A percentile compares a stretch with the other conserved stretches of the same genome.
These are phyloP conservation scores for Cephonodes hylas DNA, from an alignment of 2,888 invertebrate species.

Conservation along the genomic window DNA sequence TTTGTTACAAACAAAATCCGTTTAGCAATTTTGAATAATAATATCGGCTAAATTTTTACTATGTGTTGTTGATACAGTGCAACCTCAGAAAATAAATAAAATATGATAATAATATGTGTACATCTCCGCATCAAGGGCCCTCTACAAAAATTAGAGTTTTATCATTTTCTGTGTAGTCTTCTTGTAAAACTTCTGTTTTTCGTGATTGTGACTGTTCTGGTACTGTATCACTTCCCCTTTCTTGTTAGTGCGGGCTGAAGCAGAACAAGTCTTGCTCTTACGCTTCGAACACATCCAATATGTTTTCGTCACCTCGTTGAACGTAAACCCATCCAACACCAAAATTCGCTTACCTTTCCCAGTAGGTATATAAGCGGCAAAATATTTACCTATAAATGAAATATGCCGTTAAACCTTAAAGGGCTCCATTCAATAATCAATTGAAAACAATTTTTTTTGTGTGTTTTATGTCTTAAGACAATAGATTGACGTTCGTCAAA, in stretches of 20 bases:
- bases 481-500: too few relatives aligned
- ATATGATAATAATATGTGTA: not conserved
- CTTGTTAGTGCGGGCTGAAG: conserved; percentile 59
- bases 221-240: conserved; percentile 49
- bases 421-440: too few relatives aligned
- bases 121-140: too few relatives aligned
- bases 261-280: conserved; percentile 42
- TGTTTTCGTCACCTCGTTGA: conserved; percentile 38
- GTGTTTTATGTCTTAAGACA: too few relatives aligned
- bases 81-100: too few relatives aligned
- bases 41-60: too few relatives aligned
- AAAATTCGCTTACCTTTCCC: conserved; percentile 52
- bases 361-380: conserved; percentile 62
- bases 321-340: conserved; percentile 60
- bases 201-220: conserved; percentile 55
- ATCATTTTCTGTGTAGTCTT: conserved; percentile 55
- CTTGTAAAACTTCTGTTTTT: conserved; percentile 55
- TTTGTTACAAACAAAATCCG: too few relatives aligned
- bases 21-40: too few relatives aligned
- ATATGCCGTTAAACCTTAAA: not conserved
- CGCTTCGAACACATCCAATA: conserved; percentile 56
- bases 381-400: conserved; percentile 43
- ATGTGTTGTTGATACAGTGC: too few relatives aligned
- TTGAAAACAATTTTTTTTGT: not conserved
- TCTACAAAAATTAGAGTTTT: conserved; percentile 28